Percentiles rank a stretch among this genome's conserved stretches.
These are phyloP conservation scores for Cavia aperea DNA, from an alignment of 2,113 vertebrate species.

Conservation along the genomic window DNA sequence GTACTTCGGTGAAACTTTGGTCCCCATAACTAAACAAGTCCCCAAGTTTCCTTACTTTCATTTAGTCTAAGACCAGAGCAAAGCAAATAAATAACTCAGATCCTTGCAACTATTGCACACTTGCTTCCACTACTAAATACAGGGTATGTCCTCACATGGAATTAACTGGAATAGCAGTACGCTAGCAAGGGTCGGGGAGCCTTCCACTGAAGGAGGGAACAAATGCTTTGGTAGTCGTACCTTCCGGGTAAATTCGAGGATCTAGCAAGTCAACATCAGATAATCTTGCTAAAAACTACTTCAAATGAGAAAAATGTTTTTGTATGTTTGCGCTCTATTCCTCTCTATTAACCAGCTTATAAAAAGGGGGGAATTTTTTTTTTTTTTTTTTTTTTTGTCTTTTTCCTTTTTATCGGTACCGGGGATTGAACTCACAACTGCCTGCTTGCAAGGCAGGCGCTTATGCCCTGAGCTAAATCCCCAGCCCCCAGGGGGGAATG, in stretches of 20 bases:
- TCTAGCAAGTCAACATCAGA: conserved; percentile 41
- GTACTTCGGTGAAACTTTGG: conserved; percentile 39
- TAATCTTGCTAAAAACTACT: conserved; percentile 46
- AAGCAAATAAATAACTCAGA: conserved; percentile 62
- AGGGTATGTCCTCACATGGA: conserved; percentile 68
- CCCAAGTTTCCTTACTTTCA: conserved; percentile 41
- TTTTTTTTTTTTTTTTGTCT: too few species aligned
- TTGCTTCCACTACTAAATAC: conserved; percentile 65
- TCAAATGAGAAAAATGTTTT: conserved; percentile 40
- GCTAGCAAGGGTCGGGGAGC: conserved; percentile 43
- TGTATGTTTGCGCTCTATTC: conserved; percentile 70
- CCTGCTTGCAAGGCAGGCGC: too few species aligned
- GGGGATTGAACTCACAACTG: too few species aligned
- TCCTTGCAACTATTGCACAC: conserved; percentile 46
- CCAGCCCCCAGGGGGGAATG: conserved; percentile 18
- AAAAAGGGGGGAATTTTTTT: conserved; percentile 57
- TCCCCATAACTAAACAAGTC: conserved; percentile 25
- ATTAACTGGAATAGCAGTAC: conserved; percentile 61
- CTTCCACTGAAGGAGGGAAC: conserved; percentile 31
- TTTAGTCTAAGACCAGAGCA: conserved; percentile 56
- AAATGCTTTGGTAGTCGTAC: conserved; percentile 27
- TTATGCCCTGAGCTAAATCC: too few species aligned
- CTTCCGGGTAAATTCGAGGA: conserved; percentile 46
- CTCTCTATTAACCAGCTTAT: conserved; percentile 64
- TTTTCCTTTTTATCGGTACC: too few species aligned